These are phyloP conservation scores for Ferrisia virgata DNA, from an alignment of 2,888 invertebrate species.

Conservation along the genomic window DNA sequence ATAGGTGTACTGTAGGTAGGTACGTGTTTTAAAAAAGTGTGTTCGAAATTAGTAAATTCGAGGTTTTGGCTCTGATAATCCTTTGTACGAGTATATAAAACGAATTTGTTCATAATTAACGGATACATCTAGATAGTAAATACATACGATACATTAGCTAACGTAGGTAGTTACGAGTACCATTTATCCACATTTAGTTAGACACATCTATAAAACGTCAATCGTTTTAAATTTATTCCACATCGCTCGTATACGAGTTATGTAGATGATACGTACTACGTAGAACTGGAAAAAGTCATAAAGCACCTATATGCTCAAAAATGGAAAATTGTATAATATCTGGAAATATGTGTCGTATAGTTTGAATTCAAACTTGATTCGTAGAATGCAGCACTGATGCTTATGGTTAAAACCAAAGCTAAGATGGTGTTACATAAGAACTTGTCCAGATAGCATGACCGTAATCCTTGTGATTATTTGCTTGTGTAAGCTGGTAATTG, in stretches of 20 bases:
- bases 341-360: not conserved
- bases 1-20: not conserved
- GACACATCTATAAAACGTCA: no score
- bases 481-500: constrained; percentile 7
- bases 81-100: not conserved
- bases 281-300: not conserved
- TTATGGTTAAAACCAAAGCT: not conserved
- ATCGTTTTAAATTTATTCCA: no score
- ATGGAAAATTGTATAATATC: constrained; percentile 5
- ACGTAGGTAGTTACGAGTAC: no score
- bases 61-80: not conserved
- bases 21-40: not conserved
- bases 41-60: not conserved
- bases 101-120: not conserved
- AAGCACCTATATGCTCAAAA: not conserved
- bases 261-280: no score
- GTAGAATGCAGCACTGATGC: constrained; percentile 8
- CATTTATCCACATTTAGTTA: not conserved
- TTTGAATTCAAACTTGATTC: not conserved
- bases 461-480: not conserved
- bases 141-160: not conserved
- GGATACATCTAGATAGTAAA: not conserved
- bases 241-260: not conserved
- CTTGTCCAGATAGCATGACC: constrained; percentile 19
- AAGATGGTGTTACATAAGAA: not conserved